Evolutionary conservation across 2,888 invertebrate genomes (phyloP), one percentile per base, ranked within the genome.

Genomic region (Megaustenia siamemsis): DNA sequence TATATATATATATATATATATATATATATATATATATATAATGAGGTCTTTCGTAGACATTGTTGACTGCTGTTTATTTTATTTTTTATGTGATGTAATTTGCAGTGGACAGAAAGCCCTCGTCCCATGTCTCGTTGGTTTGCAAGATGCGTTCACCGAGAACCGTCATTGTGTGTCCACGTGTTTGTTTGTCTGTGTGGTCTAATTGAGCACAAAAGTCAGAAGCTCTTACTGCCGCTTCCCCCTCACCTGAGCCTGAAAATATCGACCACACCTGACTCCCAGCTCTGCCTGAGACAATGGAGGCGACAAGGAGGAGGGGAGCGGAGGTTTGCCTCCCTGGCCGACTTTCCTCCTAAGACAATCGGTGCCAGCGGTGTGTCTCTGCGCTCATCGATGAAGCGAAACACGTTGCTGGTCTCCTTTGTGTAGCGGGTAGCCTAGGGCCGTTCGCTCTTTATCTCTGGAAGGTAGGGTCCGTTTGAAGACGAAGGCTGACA

Each of bases 221-320:
- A 60, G 56, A 40, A 38, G 38, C 77, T 38, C 60, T 60, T 32
- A 38, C 77, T 56, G 56, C 56, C 3, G 21, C 66, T 32, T 28
- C 66, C 45, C 66, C 79, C 24, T 79, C 79, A 79, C 79, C 79
- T 79, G 79, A 79, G 66, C 79, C 63, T 66, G 79, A 79, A 66
- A 66, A 45, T 79, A 79, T 79, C 79, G 79, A 79, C 79, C 79
- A 66, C 28, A 56, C 66, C 66, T 66, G 79, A 79, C 79, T 66
- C 49, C 35, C 66, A 28, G 45, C 1, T 35, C 43, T 18, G 45
- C 45, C 45, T 2, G 32, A 79, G 79, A 79, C 79, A 79, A 79
- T 40, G 40, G 66, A 43, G 45, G 35, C 66, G 45, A 32, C 79
- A 40, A 4, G 66, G 49, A 40, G 63, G 60, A 66, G 63, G 40